Evolutionary conservation across 2,888 invertebrate genomes (phyloP).

Genomic region (Eristalis intricaria): DNA sequence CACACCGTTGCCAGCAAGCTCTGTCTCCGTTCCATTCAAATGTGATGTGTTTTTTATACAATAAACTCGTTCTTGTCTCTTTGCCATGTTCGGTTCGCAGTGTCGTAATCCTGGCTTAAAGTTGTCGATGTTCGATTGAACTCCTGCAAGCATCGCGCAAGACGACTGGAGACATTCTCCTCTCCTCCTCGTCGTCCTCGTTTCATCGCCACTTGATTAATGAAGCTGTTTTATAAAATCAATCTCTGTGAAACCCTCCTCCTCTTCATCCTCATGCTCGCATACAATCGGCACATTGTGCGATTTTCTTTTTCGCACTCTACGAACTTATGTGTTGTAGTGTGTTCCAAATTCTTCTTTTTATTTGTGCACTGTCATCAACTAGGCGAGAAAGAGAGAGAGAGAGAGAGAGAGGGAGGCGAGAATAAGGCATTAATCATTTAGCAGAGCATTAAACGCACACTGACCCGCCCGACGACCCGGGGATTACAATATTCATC

Average conservation of each 20-base stretch:
- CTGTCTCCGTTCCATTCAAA: neutral
- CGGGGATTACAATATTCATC: neutral
- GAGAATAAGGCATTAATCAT: slow-evolving; percentile 48
- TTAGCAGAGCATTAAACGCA: slow-evolving; percentile 40
- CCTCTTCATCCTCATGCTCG: neutral
- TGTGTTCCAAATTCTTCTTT: neutral
- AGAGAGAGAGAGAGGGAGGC: too few species aligned
- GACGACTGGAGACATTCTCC: neutral
- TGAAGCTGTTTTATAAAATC: slow-evolving; percentile 16
- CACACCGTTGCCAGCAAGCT: neutral
- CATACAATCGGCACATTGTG: neutral
- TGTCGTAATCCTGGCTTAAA: neutral
- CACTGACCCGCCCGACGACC: slow-evolving; percentile 27
- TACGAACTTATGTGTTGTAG: neutral
- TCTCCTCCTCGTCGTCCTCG: neutral
- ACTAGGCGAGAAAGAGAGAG: slow-evolving; percentile 7
- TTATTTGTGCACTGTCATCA: slow-evolving; percentile 21
- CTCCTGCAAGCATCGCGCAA: neutral
- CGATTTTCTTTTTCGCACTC: neutral
- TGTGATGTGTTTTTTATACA: neutral
- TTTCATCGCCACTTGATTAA: neutral
- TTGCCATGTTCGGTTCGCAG: too few species aligned
- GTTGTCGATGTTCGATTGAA: neutral
- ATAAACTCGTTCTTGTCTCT: neutral
- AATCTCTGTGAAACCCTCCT: neutral